A percentile compares a stretch with the other conserved stretches of the same genome.
Evolutionary conservation across 2,888 invertebrate genomes (phyloP).

Genomic region (Frankliniella intonsa): DNA sequence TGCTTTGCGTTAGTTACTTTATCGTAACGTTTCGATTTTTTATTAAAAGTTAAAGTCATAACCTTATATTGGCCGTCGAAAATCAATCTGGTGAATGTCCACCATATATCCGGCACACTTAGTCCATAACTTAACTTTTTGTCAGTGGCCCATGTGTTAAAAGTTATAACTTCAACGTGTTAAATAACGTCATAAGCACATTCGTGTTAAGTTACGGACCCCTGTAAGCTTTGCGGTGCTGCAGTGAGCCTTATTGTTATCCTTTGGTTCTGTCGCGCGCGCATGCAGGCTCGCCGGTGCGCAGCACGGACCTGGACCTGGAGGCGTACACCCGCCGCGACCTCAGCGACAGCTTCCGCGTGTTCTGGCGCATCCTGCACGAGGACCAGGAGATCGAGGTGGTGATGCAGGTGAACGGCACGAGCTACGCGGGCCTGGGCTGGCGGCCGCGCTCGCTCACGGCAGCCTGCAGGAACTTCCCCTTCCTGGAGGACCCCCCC

Average conservation of each 20-base stretch:
- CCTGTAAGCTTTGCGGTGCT: too few relatives aligned
- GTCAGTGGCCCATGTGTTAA: too few relatives aligned
- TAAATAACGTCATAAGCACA: too few relatives aligned
- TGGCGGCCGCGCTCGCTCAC: conserved; percentile 79
- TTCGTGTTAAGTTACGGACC: too few relatives aligned
- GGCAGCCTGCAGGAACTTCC: conserved; percentile 75
- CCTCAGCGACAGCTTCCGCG: conserved; percentile 66
- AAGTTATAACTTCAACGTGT: too few relatives aligned
- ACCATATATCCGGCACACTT: too few relatives aligned
- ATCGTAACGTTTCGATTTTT: too few relatives aligned
- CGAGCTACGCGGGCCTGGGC: conserved; percentile 84
- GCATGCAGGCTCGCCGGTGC: conserved; percentile 65
- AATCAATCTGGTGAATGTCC: too few relatives aligned
- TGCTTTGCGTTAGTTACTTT: too few relatives aligned
- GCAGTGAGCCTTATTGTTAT: not conserved
- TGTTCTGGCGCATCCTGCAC: conserved; percentile 81
- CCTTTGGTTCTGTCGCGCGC: conserved; percentile 29
- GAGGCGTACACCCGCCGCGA: conserved; percentile 64
- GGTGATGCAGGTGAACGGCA: conserved; percentile 79
- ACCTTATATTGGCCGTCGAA: too few relatives aligned
- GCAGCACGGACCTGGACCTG: conserved; percentile 66
- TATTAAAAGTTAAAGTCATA: too few relatives aligned
- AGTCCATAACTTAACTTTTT: too few relatives aligned
- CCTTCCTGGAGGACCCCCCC: conserved; percentile 54
- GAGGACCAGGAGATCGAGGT: conserved; percentile 84